phyloP scores from a whole-genome alignment of 2,797 vertebrate genomes.

The Pseudomugil tenellus region DNA sequence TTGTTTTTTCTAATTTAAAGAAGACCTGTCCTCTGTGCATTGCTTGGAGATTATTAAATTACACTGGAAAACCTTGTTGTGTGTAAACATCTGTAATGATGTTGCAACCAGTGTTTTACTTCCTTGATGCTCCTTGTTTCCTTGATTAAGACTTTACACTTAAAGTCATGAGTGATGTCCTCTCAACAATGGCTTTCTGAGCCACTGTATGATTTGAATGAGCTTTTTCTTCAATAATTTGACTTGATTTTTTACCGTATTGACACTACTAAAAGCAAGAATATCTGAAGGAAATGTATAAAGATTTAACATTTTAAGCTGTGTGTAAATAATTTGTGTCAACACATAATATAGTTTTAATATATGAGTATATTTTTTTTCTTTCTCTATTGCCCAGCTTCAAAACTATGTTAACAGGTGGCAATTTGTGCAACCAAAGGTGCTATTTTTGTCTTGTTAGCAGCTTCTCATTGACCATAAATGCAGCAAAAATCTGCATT shows the following conservation, averaged over 20 bases:
- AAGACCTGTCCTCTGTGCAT: conserved; percentile 16
- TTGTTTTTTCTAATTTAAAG: conserved; percentile 37
- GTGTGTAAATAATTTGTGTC: not conserved
- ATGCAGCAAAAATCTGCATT: conserved; percentile 54
- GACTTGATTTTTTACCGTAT: not conserved
- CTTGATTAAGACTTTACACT: conserved; percentile 12
- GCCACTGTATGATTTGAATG: not conserved
- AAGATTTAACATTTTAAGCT: not conserved
- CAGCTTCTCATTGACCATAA: conserved; percentile 6
- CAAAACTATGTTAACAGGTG: conserved; percentile 2
- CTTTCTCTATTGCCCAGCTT: not conserved
- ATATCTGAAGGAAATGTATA: not conserved
- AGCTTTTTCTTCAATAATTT: not conserved
- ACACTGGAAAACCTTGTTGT: conserved; percentile 6
- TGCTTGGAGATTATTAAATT: conserved; percentile 15
- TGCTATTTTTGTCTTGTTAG: conserved; percentile 10
- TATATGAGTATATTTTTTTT: not conserved
- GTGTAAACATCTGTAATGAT: conserved; percentile 5
- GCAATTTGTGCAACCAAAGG: not conserved
- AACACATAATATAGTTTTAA: not conserved
- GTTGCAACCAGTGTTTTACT: not conserved
- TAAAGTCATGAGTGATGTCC: not conserved
- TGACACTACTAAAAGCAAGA: not conserved
- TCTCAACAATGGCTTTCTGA: not conserved
- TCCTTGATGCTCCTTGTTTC: not conserved